A percentile compares a stretch with the other conserved stretches of the same genome.
These are phyloP conservation scores for Marronus borbonicus DNA, from an alignment of 2,888 invertebrate species.

Conservation along the genomic window DNA sequence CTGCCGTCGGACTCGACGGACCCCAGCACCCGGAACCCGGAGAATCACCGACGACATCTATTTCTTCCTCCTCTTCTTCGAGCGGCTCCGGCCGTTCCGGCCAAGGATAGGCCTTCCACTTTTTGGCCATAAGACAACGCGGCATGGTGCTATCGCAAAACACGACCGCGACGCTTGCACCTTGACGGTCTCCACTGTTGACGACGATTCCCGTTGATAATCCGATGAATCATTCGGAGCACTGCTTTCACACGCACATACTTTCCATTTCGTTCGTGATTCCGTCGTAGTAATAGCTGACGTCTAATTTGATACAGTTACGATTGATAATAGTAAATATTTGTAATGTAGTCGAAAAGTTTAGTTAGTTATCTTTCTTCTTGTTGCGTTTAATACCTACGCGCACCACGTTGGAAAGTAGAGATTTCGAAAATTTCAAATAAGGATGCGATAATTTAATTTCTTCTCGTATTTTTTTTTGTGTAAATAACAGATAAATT, in stretches of 20 bases:
- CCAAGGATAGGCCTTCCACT: slow-evolving; percentile 92
- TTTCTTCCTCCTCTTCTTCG: slow-evolving; percentile 80
- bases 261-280: slow-evolving; percentile 44
- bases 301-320: no score
- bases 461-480: not conserved
- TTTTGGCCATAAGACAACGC: slow-evolving; percentile 96
- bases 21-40: slow-evolving; percentile 75
- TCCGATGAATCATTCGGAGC: slow-evolving; percentile 54
- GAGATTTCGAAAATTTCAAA: slow-evolving; percentile 50
- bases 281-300: slow-evolving; percentile 19
- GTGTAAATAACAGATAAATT: slow-evolving; percentile 11
- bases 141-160: slow-evolving; percentile 84
- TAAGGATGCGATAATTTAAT: not conserved
- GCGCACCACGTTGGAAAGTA: slow-evolving; percentile 50
- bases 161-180: slow-evolving; percentile 70
- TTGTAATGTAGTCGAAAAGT: not conserved
- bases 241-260: slow-evolving; percentile 50
- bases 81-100: slow-evolving; percentile 74
- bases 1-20: slow-evolving; percentile 83
- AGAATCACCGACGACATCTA: slow-evolving; percentile 87
- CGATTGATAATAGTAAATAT: not conserved
- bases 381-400: not conserved
- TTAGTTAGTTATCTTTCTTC: slow-evolving; percentile 1
- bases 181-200: slow-evolving; percentile 62
- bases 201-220: slow-evolving; percentile 51